Evolutionary conservation across 2,797 vertebrate species (phyloP), one percentile per base, ranked within the genome.

Genomic region (Hoplostethus mediterraneus): DNA sequence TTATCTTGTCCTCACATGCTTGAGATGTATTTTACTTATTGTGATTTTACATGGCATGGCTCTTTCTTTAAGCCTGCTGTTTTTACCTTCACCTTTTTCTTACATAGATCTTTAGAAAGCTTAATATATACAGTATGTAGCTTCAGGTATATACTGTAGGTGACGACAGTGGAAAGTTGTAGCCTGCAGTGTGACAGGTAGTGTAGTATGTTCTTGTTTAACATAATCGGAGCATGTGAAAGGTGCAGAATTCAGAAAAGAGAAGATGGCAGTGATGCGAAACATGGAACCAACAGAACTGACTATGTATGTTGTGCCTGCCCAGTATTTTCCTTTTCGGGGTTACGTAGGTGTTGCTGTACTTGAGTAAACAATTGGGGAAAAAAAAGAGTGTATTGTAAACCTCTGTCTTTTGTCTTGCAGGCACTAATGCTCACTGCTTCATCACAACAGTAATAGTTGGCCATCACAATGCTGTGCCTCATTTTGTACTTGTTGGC

Each of bases 361-460:
- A 55, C 28, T 33, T 56, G 8, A 9, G 31, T 56, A 56, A 16
- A 16, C 14, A 56, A 33, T 6, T 33, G 30, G 10, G 16, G 9
- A 28, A 33, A 31, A 45, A 21, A 21, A 42, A 42, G 42, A 42
- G 42, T 44, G 10, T 14, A 28, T 53, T 53, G 13, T 83, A 21
- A 84, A 78, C 61, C 11, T 11, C n/a, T 63, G 69, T 85, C 80
- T 47, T 65, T 38, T 77, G 74, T 80, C 84, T 82, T 83, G 85
- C 88, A 85, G 74, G 70, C 72, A 79, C 67, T 80, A 81, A 85
- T 76, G 73, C 63, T 81, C 81, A 71, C 87, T 79, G 64, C 82
- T 3, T 31, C 1, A 13, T 4, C 54, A 16, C 30, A 30, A 49
- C 47, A 21, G 9, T 45, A 45, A 45, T 14, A 11, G 44, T 14